phyloP scores from a whole-genome alignment of 1,140 invertebrate genomes.

The Hermatobates lingyangjiaoensis region DNA sequence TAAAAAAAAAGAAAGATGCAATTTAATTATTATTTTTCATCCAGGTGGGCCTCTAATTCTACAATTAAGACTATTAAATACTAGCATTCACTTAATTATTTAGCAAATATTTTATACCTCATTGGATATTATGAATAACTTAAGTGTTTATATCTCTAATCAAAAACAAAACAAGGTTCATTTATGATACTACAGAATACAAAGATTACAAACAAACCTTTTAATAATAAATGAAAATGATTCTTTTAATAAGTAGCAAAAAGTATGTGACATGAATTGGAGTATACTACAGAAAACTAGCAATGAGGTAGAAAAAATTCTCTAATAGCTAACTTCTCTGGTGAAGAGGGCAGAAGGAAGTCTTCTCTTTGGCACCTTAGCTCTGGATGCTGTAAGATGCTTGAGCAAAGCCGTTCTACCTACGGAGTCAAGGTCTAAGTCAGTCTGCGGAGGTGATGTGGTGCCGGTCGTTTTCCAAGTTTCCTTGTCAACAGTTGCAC shows the following conservation, averaged over 20 bases:
- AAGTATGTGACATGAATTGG: not conserved
- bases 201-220: not conserved
- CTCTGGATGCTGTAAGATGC: slow-evolving; percentile 40
- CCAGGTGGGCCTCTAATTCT: too few species aligned
- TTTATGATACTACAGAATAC: not conserved
- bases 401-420: slow-evolving; percentile 34
- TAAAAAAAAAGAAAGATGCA: too few species aligned
- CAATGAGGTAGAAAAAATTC: not conserved
- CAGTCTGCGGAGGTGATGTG: too few species aligned
- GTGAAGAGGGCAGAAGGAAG: slow-evolving; percentile 30
- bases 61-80: too few species aligned
- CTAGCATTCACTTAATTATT: too few species aligned
- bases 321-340: not conserved
- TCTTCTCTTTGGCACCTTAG: slow-evolving; percentile 39
- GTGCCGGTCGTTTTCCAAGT: too few species aligned
- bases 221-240: not conserved
- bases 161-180: not conserved
- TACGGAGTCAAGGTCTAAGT: slow-evolving; percentile 33
- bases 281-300: not conserved
- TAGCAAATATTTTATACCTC: too few species aligned
- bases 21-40: too few species aligned
- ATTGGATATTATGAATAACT: too few species aligned
- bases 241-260: not conserved
- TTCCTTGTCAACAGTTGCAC: too few species aligned
- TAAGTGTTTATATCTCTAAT: not conserved